These are phyloP conservation scores for Calliphora vomitoria DNA, from an alignment of 2,888 invertebrate species.

Conservation along the genomic window DNA sequence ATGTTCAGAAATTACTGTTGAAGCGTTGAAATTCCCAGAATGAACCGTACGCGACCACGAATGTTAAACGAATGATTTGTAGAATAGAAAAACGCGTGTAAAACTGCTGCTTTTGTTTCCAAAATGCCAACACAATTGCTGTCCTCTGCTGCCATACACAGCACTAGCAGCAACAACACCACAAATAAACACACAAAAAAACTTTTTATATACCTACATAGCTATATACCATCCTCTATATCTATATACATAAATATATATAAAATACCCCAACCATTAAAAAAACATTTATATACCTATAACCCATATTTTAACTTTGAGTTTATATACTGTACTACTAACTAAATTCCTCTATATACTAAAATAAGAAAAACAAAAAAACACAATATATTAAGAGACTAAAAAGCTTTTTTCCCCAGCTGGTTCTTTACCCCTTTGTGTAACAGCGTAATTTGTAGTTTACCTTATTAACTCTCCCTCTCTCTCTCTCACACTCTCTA, in stretches of 20 bases:
- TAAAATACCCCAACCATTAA: constrained; percentile 67
- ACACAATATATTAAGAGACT: no score
- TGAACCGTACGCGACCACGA: constrained; percentile 82
- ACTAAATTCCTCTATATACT: not conserved
- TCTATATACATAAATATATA: constrained; percentile 68
- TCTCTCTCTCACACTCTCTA: constrained; percentile 28
- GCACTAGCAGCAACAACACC: constrained; percentile 53
- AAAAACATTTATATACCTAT: constrained; percentile 54
- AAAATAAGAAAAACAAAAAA: not conserved
- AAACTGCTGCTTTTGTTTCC: constrained; percentile 76
- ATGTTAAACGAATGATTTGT: constrained; percentile 83
- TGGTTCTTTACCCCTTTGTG: constrained; percentile 39
- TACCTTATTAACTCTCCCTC: not conserved
- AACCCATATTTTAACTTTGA: constrained; percentile 74
- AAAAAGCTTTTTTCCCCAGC: constrained; percentile 44
- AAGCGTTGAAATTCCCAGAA: constrained; percentile 77
- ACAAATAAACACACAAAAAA: constrained; percentile 65
- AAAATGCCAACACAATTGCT: constrained; percentile 70
- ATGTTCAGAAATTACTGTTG: constrained; percentile 31
- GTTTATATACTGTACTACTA: constrained; percentile 34
- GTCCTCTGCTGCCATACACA: constrained; percentile 37
- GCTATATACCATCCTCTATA: not conserved
- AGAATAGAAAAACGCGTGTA: constrained; percentile 81
- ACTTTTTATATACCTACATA: constrained; percentile 76
- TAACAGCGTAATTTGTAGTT: constrained; percentile 2